phyloP scores from a whole-genome alignment of 2,113 vertebrate species.

The Pseudolaguvia tuberculata region DNA sequence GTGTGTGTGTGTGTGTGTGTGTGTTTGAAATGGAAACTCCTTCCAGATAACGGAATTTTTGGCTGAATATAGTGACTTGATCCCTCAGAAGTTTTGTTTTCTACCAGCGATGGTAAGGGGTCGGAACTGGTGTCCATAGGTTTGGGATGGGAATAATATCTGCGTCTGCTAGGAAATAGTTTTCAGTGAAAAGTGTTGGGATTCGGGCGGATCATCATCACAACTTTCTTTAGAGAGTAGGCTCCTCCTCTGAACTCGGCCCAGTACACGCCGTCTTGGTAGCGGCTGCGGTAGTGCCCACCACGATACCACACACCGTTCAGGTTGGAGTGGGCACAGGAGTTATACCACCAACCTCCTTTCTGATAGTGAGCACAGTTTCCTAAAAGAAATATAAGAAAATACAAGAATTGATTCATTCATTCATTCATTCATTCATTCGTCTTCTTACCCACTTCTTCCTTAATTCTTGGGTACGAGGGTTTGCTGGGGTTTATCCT shows the following conservation, averaged over 20 bases:
- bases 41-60: slow-evolving; percentile 18
- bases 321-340: slow-evolving; percentile 95
- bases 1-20: no score
- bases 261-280: slow-evolving; percentile 97
- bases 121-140: no score
- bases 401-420: no score
- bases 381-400: slow-evolving; percentile 62
- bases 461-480: no score
- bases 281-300: slow-evolving; percentile 93
- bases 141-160: neutral
- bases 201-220: slow-evolving; percentile 98
- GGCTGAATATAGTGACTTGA: neutral
- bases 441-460: no score
- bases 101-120: neutral
- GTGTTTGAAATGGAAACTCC: neutral
- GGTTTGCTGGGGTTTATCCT: no score
- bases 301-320: slow-evolving; percentile 97
- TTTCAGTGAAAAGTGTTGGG: slow-evolving; percentile 90
- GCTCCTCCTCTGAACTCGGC: slow-evolving; percentile 95
- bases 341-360: slow-evolving; percentile 98
- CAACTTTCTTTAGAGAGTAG: slow-evolving; percentile 93
- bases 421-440: no score
- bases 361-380: slow-evolving; percentile 98
- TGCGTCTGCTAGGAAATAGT: neutral
- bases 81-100: neutral